These are phyloP conservation scores for Chorisops tibialis DNA, from an alignment of 2,888 invertebrate genomes.

Conservation along the genomic window DNA sequence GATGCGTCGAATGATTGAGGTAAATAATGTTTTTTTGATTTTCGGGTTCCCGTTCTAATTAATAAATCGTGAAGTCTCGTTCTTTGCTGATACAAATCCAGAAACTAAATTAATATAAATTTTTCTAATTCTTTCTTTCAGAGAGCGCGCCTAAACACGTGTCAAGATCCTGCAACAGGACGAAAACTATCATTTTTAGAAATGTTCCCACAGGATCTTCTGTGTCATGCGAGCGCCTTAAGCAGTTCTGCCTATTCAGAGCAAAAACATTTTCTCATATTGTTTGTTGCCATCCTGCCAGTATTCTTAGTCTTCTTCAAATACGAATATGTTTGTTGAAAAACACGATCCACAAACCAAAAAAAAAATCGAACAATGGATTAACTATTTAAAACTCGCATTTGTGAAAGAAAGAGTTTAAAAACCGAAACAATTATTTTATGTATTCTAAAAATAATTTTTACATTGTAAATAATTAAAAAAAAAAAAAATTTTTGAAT, in stretches of 20 bases:
- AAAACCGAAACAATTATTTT: too few species aligned
- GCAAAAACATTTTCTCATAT: constrained; percentile 20
- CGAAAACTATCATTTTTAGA: constrained; percentile 66
- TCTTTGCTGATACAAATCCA: too few species aligned
- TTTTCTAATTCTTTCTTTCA: constrained; percentile 32
- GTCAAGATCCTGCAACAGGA: constrained; percentile 63
- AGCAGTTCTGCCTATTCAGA: constrained; percentile 56
- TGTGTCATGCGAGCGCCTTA: constrained; percentile 82
- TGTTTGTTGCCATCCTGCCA: neutral
- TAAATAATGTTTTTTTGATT: constrained; percentile 36
- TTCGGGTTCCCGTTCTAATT: neutral
- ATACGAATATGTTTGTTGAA: neutral
- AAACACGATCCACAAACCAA: neutral
- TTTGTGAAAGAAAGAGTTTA: neutral
- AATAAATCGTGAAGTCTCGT: too few species aligned
- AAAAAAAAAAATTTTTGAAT: too few species aligned
- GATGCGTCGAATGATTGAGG: constrained; percentile 55
- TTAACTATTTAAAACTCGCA: neutral
- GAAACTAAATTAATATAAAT: constrained; percentile 35
- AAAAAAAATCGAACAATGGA: neutral
- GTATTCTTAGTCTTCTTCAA: too few species aligned
- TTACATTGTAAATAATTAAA: too few species aligned
- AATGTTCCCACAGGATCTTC: constrained; percentile 73
- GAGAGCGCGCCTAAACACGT: constrained; percentile 65
- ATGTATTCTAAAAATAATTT: too few species aligned